Evolutionary conservation across 2,797 vertebrate genomes (phyloP).

Genomic region (Xyrichtys novacula): DNA sequence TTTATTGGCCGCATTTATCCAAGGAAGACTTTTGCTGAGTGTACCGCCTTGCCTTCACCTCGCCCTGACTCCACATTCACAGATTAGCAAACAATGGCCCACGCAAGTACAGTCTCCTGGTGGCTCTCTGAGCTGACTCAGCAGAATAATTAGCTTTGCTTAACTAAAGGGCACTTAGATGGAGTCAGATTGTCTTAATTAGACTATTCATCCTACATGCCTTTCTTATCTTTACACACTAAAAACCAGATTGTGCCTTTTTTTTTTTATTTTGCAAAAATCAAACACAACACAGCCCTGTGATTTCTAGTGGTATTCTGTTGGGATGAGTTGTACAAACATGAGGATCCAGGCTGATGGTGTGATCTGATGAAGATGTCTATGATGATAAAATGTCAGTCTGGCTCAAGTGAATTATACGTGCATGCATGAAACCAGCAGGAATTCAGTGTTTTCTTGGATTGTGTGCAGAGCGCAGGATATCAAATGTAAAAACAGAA

Average conservation of each 20-base stretch:
- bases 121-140: conserved; percentile 29
- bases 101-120: conserved; percentile 3
- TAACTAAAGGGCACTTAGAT: conserved; percentile 49
- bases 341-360: conserved; percentile 21
- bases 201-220: conserved; percentile 43
- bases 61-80: conserved; percentile 32
- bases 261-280: conserved; percentile 16
- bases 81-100: conserved; percentile 44
- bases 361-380: conserved; percentile 44
- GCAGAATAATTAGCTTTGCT: conserved; percentile 47
- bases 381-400: conserved; percentile 51
- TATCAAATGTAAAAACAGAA: conserved; percentile 44
- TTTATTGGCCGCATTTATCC: conserved; percentile 59
- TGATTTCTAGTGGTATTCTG: conserved; percentile 39
- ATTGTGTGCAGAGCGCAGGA: conserved; percentile 39
- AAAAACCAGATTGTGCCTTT: conserved; percentile 19
- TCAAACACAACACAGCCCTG: conserved; percentile 32
- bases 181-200: conserved; percentile 38
- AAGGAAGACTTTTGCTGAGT: conserved; percentile 56
- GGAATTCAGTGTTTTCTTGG: conserved; percentile 24
- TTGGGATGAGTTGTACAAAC: conserved; percentile 48
- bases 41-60: conserved; percentile 15
- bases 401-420: conserved; percentile 47
- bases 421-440: conserved; percentile 25
- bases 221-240: conserved; percentile 36